Percentiles rank a stretch among this genome's conserved stretches.
Evolutionary conservation across 1,140 invertebrate genomes (phyloP).

Genomic region (Armadillidium nasatum): DNA sequence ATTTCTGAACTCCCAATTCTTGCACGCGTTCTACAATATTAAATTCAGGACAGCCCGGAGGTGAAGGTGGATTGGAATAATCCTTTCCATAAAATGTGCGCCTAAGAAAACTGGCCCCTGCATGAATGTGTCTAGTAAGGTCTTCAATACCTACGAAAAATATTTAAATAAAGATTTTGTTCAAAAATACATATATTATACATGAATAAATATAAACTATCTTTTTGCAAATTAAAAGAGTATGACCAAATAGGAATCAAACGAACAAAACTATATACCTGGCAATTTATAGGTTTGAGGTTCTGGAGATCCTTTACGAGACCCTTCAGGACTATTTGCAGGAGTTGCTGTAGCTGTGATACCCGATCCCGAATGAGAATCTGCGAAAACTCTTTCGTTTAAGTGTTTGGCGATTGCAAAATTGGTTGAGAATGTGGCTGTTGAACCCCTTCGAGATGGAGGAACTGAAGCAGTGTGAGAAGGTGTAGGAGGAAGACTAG

Average conservation of each 20-base stretch:
- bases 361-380: slow-evolving; percentile 63
- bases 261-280: slow-evolving; percentile 32
- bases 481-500: slow-evolving; percentile 51
- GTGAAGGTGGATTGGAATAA: slow-evolving; percentile 47
- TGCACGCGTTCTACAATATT: slow-evolving; percentile 64
- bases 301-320: slow-evolving; percentile 46
- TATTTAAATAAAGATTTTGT: not conserved
- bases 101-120: slow-evolving; percentile 68
- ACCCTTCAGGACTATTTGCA: slow-evolving; percentile 68
- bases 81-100: slow-evolving; percentile 59
- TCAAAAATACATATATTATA: not conserved
- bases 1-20: slow-evolving; percentile 62
- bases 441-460: slow-evolving; percentile 58
- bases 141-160: slow-evolving; percentile 50
- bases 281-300: slow-evolving; percentile 40
- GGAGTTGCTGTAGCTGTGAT: slow-evolving; percentile 75
- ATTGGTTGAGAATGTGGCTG: slow-evolving; percentile 71
- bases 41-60: slow-evolving; percentile 51
- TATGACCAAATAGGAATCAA: not conserved
- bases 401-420: slow-evolving; percentile 72
- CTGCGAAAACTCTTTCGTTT: slow-evolving; percentile 69
- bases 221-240: not conserved
- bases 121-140: slow-evolving; percentile 52
- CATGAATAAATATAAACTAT: not conserved
- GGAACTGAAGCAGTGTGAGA: slow-evolving; percentile 51